phyloP scores from a whole-genome alignment of 2,113 vertebrate species.

The Piprites chloris region DNA sequence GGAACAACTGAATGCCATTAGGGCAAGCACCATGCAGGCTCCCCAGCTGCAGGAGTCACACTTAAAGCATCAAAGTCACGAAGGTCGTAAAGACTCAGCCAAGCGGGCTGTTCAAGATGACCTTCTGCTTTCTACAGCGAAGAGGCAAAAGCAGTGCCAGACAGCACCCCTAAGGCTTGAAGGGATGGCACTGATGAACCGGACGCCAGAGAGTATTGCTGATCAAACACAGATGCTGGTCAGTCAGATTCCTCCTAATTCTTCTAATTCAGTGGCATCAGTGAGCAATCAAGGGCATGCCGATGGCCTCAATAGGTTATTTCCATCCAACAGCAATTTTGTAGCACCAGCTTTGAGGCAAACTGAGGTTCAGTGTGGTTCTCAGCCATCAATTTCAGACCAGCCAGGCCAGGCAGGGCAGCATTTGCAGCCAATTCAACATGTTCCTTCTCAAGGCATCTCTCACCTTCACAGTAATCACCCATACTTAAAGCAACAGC shows the following conservation, averaged over 20 bases:
- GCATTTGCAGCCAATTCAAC: slow-evolving; percentile 84
- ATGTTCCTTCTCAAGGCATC: slow-evolving; percentile 75
- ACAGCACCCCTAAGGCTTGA: slow-evolving; percentile 76
- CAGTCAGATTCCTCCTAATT: slow-evolving; percentile 80
- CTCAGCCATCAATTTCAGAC: slow-evolving; percentile 81
- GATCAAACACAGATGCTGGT: slow-evolving; percentile 87
- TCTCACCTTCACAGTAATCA: slow-evolving; percentile 86
- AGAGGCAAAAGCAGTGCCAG: slow-evolving; percentile 89
- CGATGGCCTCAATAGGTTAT: slow-evolving; percentile 80
- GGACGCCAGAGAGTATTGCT: slow-evolving; percentile 63
- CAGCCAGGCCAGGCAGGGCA: slow-evolving; percentile 80
- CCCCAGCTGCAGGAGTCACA: slow-evolving; percentile 74
- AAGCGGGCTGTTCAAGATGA: slow-evolving; percentile 91
- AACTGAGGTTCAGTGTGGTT: slow-evolving; percentile 82
- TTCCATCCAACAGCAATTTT: slow-evolving; percentile 84
- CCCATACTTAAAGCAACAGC: slow-evolving; percentile 87
- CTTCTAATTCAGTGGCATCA: slow-evolving; percentile 75
- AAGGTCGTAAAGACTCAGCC: slow-evolving; percentile 86
- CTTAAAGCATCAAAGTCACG: slow-evolving; percentile 76
- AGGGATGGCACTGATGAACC: slow-evolving; percentile 76
- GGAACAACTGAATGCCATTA: slow-evolving; percentile 76
- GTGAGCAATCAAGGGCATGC: slow-evolving; percentile 74
- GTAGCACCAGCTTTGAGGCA: slow-evolving; percentile 78
- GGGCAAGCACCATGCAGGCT: slow-evolving; percentile 70
- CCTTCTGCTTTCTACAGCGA: slow-evolving; percentile 83